Base-by-base conservation (phyloP, 2,888 invertebrate species). In the Latrodectus elegans region DNA sequence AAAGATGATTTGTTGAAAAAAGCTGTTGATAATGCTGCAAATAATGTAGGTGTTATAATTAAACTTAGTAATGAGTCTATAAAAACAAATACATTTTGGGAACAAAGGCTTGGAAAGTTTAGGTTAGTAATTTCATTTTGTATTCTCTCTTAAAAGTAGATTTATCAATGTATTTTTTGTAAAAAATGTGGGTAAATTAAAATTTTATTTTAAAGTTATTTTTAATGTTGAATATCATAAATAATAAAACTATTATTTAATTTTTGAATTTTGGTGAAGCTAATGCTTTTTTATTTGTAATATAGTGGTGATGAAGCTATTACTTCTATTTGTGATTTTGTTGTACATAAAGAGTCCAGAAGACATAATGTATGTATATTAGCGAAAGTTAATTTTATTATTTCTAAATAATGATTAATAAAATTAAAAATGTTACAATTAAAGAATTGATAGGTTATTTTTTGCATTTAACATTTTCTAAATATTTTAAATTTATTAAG, bases 321-420 rank as follows among this genome's bases (percentile, higher is more conserved):
- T 91, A 99, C 99, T 4, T 99, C 99, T 0, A 95, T 99, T 89
- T 96, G 97, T 17, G 99, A 99, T 93, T 99, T 99, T 92, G 95
- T 95, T 89, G 98, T 99, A 6, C 97, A 99, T 92, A 99, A 99
- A 93, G 94, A 96, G 90, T 96, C 96, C 22, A 94, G 94, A 0
- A 94, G 97, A 51, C 96, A 97, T 92, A 94, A 95, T 91, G 91
- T 91, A 89, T 76, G 90, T 83, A 70, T 17, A 10, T 55, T 77
- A 68, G n/a, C 12, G 4, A 55, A 55, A 55, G 12, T 55, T 14
- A 55, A 55, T 14, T 4, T 4, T 14, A 55, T 4, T 22, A 22
- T 22, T 22, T 22, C 22, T 22, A 22, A 22, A 22, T 22, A 1
- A 22, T 22, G 22, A 22, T 22, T 22, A 22, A 22, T 22, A 22